A percentile compares a stretch with the other conserved stretches of the same genome.
These are phyloP conservation scores for Parochlus steinenii DNA, from an alignment of 2,888 invertebrate species.

Conservation along the genomic window DNA sequence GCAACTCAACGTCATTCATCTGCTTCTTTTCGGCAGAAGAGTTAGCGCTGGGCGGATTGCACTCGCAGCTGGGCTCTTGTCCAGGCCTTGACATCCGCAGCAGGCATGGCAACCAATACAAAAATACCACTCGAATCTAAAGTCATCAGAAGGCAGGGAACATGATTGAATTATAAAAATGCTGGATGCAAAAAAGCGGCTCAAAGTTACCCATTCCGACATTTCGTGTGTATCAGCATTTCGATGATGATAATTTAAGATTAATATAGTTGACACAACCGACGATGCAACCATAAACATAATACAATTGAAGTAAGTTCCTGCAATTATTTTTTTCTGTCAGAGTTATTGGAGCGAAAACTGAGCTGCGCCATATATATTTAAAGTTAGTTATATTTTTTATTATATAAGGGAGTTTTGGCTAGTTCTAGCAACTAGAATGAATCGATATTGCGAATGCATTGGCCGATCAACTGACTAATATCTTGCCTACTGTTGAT, in stretches of 20 bases:
- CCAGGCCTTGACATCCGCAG: conserved; percentile 79
- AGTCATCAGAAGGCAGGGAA: conserved; percentile 15
- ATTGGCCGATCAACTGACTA: too few species aligned
- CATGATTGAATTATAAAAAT: neutral
- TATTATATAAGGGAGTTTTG: too few species aligned
- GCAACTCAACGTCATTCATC: conserved; percentile 70
- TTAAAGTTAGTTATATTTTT: too few species aligned
- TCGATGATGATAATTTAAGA: conserved; percentile 94
- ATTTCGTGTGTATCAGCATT: conserved; percentile 93
- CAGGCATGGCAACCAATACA: conserved; percentile 95
- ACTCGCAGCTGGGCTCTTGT: conserved; percentile 35
- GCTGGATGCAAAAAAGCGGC: too few species aligned
- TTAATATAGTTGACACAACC: conserved; percentile 93
- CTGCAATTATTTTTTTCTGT: too few species aligned
- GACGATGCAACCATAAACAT: conserved; percentile 99
- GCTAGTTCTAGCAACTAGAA: too few species aligned
- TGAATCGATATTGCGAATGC: too few species aligned
- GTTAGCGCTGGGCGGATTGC: conserved; percentile 33
- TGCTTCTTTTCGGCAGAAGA: conserved; percentile 37
- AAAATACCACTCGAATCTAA: conserved; percentile 79
- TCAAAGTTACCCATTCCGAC: conserved; percentile 92
- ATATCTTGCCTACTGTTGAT: too few species aligned
- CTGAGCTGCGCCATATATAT: too few species aligned
- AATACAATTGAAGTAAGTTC: conserved; percentile 97
- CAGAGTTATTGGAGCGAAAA: too few species aligned